Evolutionary conservation across 2,113 vertebrate species (phyloP).

Genomic region (Aptenodytes patagonicus): DNA sequence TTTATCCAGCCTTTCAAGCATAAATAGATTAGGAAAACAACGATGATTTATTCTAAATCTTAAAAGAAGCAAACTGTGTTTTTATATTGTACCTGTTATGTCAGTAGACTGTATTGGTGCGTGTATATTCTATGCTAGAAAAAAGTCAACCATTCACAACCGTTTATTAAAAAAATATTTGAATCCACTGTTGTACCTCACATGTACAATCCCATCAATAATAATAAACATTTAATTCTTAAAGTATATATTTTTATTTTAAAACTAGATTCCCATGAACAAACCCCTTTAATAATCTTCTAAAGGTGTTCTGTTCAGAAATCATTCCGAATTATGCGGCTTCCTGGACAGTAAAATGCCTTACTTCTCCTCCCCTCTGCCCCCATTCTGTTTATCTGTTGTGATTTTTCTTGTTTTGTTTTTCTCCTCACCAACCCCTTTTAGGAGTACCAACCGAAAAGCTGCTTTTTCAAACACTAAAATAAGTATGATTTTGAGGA

Average conservation of each 20-base stretch:
- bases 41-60: not conserved
- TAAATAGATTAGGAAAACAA: not conserved
- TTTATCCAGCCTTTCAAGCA: not conserved
- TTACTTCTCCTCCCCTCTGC: not conserved
- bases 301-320: not conserved
- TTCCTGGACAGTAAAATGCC: not conserved
- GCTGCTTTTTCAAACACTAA: not conserved
- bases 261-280: not conserved
- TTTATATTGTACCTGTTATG: not conserved
- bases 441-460: not conserved
- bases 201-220: not conserved
- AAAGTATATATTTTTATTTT: not conserved
- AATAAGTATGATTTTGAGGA: not conserved
- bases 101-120: not conserved
- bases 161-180: not conserved
- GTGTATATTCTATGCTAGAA: not conserved
- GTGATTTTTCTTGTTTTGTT: not conserved
- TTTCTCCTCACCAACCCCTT: not conserved
- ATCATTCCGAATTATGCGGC: not conserved
- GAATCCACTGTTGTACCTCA: not conserved
- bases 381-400: not conserved
- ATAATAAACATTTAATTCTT: not conserved
- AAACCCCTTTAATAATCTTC: not conserved
- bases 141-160: not conserved
- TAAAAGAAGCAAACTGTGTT: not conserved